A percentile compares a stretch with the other conserved stretches of the same genome.
Conservation (phyloP, 2,888 invertebrate genomes). For the Hermodice carunculata region DNA sequence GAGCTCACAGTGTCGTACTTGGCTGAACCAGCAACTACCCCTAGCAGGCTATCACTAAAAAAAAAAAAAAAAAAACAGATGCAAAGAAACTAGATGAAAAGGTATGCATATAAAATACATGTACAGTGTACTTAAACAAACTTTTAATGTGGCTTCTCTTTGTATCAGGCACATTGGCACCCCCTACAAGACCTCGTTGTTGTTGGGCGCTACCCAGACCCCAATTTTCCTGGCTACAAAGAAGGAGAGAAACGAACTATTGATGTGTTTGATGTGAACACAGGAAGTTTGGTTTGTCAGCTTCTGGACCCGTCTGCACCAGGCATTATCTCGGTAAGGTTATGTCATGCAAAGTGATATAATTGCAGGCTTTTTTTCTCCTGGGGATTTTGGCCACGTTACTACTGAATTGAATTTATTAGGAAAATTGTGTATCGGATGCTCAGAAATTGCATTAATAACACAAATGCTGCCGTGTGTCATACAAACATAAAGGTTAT, state of each 20-base stretch:
- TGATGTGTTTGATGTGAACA: conserved; percentile 67
- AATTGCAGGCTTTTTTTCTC: too few relatives aligned
- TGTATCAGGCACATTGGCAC: conserved; percentile 69
- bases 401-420: neutral
- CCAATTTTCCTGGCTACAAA: conserved; percentile 53
- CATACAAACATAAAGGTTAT: too few relatives aligned
- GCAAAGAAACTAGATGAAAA: too few relatives aligned
- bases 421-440: neutral
- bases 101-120: neutral
- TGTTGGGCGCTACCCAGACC: conserved; percentile 70
- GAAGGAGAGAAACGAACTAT: conserved; percentile 59
- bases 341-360: neutral
- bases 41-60: too few relatives aligned
- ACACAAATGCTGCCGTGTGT: too few relatives aligned
- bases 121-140: neutral
- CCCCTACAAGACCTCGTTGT: conserved; percentile 69
- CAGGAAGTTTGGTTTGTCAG: conserved; percentile 56
- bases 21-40: too few relatives aligned
- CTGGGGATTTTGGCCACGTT: neutral
- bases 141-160: too few relatives aligned
- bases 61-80: too few relatives aligned
- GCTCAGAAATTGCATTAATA: neutral
- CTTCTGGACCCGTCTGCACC: conserved; percentile 48
- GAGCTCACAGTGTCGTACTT: too few relatives aligned
- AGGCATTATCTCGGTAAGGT: conserved; percentile 54